Evolutionary conservation across 2,888 invertebrate species (phyloP).

Genomic region (Parapristionchus giblindavisi): DNA sequence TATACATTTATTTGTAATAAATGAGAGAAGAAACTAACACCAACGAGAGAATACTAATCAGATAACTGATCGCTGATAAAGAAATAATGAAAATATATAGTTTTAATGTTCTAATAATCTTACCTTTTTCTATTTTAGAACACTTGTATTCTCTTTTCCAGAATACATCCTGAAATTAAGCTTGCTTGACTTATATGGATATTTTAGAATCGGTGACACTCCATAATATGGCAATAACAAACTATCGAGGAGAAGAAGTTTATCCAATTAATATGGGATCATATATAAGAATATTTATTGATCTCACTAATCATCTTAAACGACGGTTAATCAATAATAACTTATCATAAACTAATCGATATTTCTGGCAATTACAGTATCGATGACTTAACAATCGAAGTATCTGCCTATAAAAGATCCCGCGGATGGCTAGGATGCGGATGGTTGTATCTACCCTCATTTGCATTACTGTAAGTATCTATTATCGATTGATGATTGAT

Average conservation of each 20-base stretch:
- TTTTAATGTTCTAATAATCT: no score
- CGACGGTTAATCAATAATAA: constrained; percentile 47
- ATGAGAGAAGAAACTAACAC: no score
- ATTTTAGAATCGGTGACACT: constrained; percentile 39
- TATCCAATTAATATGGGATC: constrained; percentile 60
- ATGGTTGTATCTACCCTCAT: constrained; percentile 64
- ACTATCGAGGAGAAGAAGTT: constrained; percentile 59
- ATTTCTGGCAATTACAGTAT: constrained; percentile 53
- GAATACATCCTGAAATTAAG: no score
- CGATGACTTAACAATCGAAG: constrained; percentile 63
- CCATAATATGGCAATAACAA: constrained; percentile 64
- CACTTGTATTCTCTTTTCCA: no score
- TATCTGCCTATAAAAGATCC: constrained; percentile 59
- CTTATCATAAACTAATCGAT: no score
- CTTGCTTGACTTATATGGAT: background rate
- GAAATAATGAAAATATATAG: no score
- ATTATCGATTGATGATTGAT: background rate
- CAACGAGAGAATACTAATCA: no score
- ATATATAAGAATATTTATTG: constrained; percentile 61
- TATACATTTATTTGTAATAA: no score
- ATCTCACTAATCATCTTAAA: constrained; percentile 58
- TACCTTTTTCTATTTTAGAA: no score
- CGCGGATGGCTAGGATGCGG: constrained; percentile 66
- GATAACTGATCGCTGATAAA: no score
- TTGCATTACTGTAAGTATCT: constrained; percentile 56